These are phyloP conservation scores for Coptotermes formosanus DNA, from an alignment of 1,140 invertebrate species.

Conservation along the genomic window DNA sequence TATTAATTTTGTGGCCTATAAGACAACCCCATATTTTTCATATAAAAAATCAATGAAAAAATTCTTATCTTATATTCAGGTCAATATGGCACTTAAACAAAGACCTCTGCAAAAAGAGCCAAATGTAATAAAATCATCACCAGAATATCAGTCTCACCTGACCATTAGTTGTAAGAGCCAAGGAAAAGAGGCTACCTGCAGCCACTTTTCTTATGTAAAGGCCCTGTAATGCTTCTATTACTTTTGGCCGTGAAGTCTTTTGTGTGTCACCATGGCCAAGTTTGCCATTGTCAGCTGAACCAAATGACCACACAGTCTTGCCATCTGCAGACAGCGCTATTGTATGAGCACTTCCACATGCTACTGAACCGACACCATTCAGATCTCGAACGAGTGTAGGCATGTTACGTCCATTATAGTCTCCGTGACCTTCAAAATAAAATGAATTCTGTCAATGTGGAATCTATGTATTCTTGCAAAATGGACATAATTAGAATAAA, in stretches of 20 bases:
- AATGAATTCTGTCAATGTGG: no score
- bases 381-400: constrained; percentile 60
- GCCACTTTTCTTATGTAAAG: constrained; percentile 60
- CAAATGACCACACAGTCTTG: constrained; percentile 65
- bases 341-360: constrained; percentile 65
- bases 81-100: constrained; percentile 20
- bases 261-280: constrained; percentile 60
- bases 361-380: constrained; percentile 57
- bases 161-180: constrained; percentile 60
- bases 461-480: no score
- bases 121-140: background rate
- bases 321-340: constrained; percentile 62
- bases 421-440: constrained; percentile 52
- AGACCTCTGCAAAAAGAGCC: no score
- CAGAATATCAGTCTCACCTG: constrained; percentile 42
- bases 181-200: constrained; percentile 58
- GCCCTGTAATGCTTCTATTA: constrained; percentile 62
- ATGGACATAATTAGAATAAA: no score
- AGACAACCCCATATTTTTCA: no score
- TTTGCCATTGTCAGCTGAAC: constrained; percentile 61
- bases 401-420: constrained; percentile 52
- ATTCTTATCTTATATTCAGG: no score
- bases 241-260: constrained; percentile 57
- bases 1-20: no score
- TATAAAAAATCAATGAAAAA: no score